These are phyloP conservation scores for Myotis davidii DNA, from an alignment of 2,113 vertebrate genomes.

Conservation along the genomic window DNA sequence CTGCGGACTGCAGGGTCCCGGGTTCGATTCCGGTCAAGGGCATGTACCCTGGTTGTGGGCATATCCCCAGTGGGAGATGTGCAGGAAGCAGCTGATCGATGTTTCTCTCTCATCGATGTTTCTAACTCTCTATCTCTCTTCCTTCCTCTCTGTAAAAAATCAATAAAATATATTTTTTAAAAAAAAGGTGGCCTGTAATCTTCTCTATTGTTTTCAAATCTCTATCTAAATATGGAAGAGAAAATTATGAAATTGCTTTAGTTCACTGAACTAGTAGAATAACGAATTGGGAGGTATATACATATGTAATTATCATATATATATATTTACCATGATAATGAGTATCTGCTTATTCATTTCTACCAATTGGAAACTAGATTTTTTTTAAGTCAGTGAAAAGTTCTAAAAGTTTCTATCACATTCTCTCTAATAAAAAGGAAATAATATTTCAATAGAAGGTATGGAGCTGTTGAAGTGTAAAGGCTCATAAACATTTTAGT, in stretches of 20 bases:
- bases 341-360: conserved; percentile 12
- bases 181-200: background rate
- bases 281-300: background rate
- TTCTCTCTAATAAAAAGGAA: background rate
- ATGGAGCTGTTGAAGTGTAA: background rate
- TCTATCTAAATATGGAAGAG: background rate
- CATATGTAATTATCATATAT: background rate
- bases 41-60: too few relatives aligned
- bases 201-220: conserved; percentile 19
- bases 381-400: conserved; percentile 10
- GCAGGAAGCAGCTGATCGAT: too few relatives aligned
- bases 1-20: too few relatives aligned
- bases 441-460: background rate
- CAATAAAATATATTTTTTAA: too few relatives aligned
- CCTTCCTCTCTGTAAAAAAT: too few relatives aligned
- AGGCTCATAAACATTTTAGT: background rate
- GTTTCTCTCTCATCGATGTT: too few relatives aligned
- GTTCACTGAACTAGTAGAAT: background rate
- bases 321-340: background rate
- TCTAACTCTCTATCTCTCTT: too few relatives aligned
- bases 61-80: too few relatives aligned
- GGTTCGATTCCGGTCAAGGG: too few relatives aligned
- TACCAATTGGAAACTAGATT: background rate
- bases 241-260: background rate
- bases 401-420: conserved; percentile 21